These are phyloP conservation scores for Sardinella longiceps DNA, from an alignment of 2,797 vertebrate species.

Conservation along the genomic window DNA sequence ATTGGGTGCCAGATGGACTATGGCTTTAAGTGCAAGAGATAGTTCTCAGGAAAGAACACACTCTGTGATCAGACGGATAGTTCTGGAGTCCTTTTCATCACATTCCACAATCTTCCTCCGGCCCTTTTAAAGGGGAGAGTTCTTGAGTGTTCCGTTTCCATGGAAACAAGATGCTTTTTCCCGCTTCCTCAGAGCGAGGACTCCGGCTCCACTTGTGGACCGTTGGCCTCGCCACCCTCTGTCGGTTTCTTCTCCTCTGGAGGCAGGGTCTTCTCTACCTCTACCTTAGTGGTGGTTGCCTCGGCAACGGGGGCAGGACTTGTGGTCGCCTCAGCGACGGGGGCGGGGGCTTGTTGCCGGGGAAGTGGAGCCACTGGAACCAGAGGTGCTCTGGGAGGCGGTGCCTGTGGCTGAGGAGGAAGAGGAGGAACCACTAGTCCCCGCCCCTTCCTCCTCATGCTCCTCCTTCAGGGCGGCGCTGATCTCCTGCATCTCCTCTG, in stretches of 20 bases:
- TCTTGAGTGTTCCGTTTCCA: neutral
- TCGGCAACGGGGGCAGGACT: slow-evolving; percentile 39
- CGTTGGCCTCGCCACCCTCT: slow-evolving; percentile 55
- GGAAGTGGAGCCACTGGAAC: neutral
- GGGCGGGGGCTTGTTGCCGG: neutral
- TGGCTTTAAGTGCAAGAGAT: too few species aligned
- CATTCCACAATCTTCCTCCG: too few species aligned
- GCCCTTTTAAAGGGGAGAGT: neutral
- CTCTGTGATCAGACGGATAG: too few species aligned
- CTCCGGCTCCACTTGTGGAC: slow-evolving; percentile 48
- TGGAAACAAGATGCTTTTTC: slow-evolving; percentile 23
- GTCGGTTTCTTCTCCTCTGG: too few species aligned
- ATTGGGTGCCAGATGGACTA: too few species aligned
- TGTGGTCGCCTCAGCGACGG: too few species aligned
- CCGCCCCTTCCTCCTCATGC: slow-evolving; percentile 69
- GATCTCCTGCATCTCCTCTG: slow-evolving; percentile 71
- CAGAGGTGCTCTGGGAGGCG: too few species aligned
- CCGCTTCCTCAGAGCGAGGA: slow-evolving; percentile 53
- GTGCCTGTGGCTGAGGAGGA: too few species aligned
- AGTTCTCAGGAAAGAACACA: too few species aligned
- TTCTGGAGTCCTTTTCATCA: too few species aligned
- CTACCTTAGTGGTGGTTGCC: slow-evolving; percentile 47
- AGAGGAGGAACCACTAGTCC: neutral
- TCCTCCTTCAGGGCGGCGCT: slow-evolving; percentile 54
- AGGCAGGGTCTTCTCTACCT: slow-evolving; percentile 64